A percentile compares a stretch with the other conserved stretches of the same genome.
These are phyloP conservation scores for Pemphredon lugubris DNA, from an alignment of 2,888 invertebrate species.

Conservation along the genomic window DNA sequence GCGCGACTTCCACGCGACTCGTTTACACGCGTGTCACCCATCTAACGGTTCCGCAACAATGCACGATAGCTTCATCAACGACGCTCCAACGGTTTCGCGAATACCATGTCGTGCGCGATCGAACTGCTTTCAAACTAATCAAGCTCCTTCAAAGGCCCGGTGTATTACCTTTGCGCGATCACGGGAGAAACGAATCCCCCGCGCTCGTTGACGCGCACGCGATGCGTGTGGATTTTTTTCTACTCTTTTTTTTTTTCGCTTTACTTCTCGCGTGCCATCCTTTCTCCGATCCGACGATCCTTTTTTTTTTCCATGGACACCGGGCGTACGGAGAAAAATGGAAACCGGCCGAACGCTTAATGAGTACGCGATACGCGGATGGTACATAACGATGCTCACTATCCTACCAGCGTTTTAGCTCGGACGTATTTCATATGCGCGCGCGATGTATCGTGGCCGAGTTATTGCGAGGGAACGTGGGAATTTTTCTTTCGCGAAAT, in stretches of 20 bases:
- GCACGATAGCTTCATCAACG: slow-evolving; percentile 70
- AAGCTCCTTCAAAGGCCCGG: slow-evolving; percentile 51
- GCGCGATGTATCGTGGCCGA: too few relatives aligned
- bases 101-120: slow-evolving; percentile 22
- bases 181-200: not conserved
- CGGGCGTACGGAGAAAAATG: not conserved
- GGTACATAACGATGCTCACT: slow-evolving; percentile 11
- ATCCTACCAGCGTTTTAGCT: not conserved
- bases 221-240: not conserved
- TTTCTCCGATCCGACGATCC: too few relatives aligned
- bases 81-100: not conserved
- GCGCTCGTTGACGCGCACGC: not conserved
- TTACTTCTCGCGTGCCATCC: too few relatives aligned
- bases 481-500: too few relatives aligned
- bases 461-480: not conserved
- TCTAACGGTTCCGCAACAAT: slow-evolving; percentile 60
- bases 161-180: slow-evolving; percentile 47
- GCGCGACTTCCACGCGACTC: slow-evolving; percentile 46
- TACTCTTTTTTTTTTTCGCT: not conserved
- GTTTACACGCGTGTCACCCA: slow-evolving; percentile 74
- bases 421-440: not conserved
- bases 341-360: slow-evolving; percentile 28
- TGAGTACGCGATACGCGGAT: slow-evolving; percentile 32
- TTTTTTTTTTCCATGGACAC: slow-evolving; percentile 6
- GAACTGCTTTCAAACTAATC: slow-evolving; percentile 66